These are phyloP conservation scores for Alsophila aescularia DNA, from an alignment of 2,888 invertebrate species.

Conservation along the genomic window DNA sequence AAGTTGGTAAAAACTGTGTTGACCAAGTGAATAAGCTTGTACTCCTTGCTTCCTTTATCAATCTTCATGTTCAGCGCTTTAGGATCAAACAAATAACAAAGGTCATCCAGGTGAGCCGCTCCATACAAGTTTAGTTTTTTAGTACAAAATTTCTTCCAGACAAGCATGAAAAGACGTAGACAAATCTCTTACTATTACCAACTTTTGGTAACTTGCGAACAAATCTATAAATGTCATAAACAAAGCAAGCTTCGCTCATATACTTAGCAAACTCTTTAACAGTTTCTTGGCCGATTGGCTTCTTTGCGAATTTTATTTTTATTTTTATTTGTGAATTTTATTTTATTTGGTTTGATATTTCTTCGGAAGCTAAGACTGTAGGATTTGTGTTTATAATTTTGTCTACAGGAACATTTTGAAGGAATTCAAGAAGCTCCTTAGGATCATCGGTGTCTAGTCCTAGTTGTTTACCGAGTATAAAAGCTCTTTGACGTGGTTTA, in stretches of 20 bases:
- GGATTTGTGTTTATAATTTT: slow-evolving; percentile 42
- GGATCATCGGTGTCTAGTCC: slow-evolving; percentile 52
- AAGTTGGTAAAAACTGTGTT: slow-evolving; percentile 59
- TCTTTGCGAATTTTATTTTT: too few species aligned
- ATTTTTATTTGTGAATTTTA: slow-evolving; percentile 42
- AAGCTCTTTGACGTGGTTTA: slow-evolving; percentile 48
- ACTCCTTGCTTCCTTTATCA: slow-evolving; percentile 45
- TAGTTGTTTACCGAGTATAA: slow-evolving; percentile 49
- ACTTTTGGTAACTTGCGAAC: slow-evolving; percentile 32
- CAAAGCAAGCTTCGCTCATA: slow-evolving; percentile 35
- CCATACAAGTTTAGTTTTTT: slow-evolving; percentile 46
- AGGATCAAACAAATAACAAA: slow-evolving; percentile 49
- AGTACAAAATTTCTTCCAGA: slow-evolving; percentile 51
- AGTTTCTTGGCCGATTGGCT: slow-evolving; percentile 33
- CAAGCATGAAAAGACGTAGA: slow-evolving; percentile 48
- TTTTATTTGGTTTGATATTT: slow-evolving; percentile 27
- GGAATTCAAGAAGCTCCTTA: slow-evolving; percentile 48
- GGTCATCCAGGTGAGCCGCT: slow-evolving; percentile 54
- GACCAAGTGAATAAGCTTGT: slow-evolving; percentile 50
- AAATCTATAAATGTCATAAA: slow-evolving; percentile 43
- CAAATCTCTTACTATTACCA: slow-evolving; percentile 38
- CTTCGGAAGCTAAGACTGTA: slow-evolving; percentile 30
- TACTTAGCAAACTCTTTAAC: slow-evolving; percentile 41
- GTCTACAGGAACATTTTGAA: slow-evolving; percentile 48
- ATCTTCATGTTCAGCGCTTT: slow-evolving; percentile 42